Base-by-base conservation (phyloP, 2,888 invertebrate species). In the Sinohyriopsis cumingii region DNA sequence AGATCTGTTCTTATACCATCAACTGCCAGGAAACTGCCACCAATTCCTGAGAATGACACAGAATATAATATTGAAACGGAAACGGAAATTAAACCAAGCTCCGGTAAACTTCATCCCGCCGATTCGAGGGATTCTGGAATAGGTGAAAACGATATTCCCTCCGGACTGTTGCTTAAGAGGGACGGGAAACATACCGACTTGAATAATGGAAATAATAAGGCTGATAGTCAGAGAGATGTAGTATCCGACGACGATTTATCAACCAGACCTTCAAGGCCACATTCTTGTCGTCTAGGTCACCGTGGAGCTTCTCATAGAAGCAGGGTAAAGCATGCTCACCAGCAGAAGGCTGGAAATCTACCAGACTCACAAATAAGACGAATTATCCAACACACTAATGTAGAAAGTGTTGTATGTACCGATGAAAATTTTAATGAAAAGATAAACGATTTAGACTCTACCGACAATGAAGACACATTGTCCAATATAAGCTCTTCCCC, bases 111-210 rank as follows among this genome's bases (percentile, higher is more conserved):
- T 33, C 82, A 80, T 67, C 75, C 79, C 18, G 80, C 80, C 15
- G 78, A 78, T 59, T 82, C 82, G 20, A 75, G 80, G 55, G 82
- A 82, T 63, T 82, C 82, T 28, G 82, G 82, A 4, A 82, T 82
- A 19, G 81, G 78, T 19, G 82, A 82, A 73, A 82, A 80, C 55
- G 82, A 82, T 59, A 72, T 82, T 61, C 79, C 78, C 18, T 75
- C 78, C 59, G 75, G 75, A 59, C 72, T 65, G 33, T 55, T 72
- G 59, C 72, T 66, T 28, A 74, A 63, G 56, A 75, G 61, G 61
- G 59, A 45, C 60, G 74, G 67, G 63, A 67, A 65, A 60, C 68
- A 71, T 19, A 28, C 28, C 53, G 75, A 73, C 19, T 73, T 69
- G 45, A 75, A 68, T 68, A 69, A 66, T 12, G 74, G 68, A 69